A percentile compares a stretch with the other conserved stretches of the same genome.
phyloP scores from a whole-genome alignment of 2,113 vertebrate genomes.

The Eptesicus fuscus region DNA sequence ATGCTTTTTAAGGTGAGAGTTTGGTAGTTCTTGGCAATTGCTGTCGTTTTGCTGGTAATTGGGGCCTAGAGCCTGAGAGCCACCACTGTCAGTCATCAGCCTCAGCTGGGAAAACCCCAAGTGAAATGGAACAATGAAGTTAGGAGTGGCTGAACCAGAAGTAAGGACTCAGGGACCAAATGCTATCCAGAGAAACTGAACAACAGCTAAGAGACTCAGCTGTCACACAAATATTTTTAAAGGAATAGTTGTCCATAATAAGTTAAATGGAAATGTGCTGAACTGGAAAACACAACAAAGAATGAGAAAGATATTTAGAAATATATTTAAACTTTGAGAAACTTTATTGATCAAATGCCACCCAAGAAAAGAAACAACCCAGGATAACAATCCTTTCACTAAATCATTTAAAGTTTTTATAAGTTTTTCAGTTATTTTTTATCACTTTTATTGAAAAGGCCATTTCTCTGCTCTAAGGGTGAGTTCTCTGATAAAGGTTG shows the following conservation, averaged over 20 bases:
- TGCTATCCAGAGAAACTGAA: not conserved
- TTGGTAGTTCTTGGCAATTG: not conserved
- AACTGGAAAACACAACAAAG: not conserved
- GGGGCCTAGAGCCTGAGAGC: not conserved
- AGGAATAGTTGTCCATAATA: not conserved
- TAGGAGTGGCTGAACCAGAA: not conserved
- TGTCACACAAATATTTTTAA: not conserved
- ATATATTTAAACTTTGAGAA: conserved; percentile 31
- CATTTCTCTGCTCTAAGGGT: conserved; percentile 26
- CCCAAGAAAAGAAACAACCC: not conserved
- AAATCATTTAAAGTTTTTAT: conserved; percentile 14
- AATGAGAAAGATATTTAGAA: conserved; percentile 35
- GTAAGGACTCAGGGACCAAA: not conserved
- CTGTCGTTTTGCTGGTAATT: not conserved
- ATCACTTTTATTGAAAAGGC: conserved; percentile 53
- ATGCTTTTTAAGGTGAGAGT: not conserved
- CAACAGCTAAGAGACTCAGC: not conserved
- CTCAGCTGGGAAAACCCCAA: not conserved
- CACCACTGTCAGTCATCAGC: not conserved
- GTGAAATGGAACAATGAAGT: not conserved
- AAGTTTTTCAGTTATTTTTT: conserved; percentile 61
- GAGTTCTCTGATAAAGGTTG: conserved; percentile 49
- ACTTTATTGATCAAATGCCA: conserved; percentile 33
- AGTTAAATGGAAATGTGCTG: conserved; percentile 6
- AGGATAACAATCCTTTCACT: not conserved